A percentile compares a stretch with the other conserved stretches of the same genome.
Evolutionary conservation across 2,113 vertebrate species (phyloP).

Genomic region (Acrocephalus kingi): DNA sequence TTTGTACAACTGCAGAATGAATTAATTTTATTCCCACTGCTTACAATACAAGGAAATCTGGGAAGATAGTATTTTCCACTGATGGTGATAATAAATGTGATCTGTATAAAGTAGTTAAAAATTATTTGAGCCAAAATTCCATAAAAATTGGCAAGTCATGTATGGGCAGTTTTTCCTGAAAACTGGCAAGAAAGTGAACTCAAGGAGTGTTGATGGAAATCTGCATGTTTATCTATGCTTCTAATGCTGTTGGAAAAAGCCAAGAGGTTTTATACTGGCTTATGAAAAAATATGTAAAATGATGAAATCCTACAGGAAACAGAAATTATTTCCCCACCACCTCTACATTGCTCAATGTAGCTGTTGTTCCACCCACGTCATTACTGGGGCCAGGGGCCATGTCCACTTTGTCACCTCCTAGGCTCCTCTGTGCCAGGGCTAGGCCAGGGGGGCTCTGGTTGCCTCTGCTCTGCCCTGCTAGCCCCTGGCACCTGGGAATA

Average conservation of each 20-base stretch:
- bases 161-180: constrained; percentile 5
- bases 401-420: rapidly evolving
- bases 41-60: background rate
- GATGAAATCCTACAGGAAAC: background rate
- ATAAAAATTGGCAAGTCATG: background rate
- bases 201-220: constrained; percentile 1
- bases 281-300: background rate
- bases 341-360: background rate
- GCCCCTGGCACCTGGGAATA: background rate
- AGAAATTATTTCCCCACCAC: background rate
- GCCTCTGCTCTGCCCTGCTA: background rate
- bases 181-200: constrained; percentile 4
- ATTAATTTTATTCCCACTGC: constrained; percentile 46
- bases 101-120: constrained; percentile 44
- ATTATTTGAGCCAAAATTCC: constrained; percentile 8
- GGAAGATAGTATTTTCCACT: constrained; percentile 39
- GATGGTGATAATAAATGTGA: constrained; percentile 28
- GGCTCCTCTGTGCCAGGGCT: background rate
- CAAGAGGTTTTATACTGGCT: background rate
- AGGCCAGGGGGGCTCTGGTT: background rate
- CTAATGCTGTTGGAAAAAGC: background rate
- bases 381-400: background rate
- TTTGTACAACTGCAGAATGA: constrained; percentile 34
- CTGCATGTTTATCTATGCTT: background rate
- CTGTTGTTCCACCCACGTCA: background rate